Evolutionary conservation across 2,113 vertebrate species (phyloP).

Genomic region (Gallinago media): DNA sequence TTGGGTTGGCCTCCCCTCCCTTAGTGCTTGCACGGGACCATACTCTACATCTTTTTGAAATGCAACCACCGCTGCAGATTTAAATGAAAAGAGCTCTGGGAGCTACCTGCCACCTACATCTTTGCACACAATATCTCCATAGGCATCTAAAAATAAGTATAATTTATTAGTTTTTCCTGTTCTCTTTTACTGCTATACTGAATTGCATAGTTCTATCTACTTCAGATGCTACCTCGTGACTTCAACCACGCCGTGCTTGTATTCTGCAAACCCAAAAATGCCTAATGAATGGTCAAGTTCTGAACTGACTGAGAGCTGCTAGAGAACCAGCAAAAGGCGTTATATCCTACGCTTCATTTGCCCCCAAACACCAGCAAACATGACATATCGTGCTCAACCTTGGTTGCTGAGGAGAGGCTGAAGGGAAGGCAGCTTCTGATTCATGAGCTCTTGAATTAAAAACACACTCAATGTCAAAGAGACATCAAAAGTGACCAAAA

Average conservation of each 20-base stretch:
- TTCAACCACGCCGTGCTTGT: not conserved
- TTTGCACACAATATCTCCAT: not conserved
- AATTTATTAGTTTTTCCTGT: slow-evolving; percentile 3
- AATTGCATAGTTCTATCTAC: slow-evolving; percentile 16
- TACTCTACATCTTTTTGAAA: slow-evolving; percentile 16
- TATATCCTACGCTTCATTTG: slow-evolving; percentile 2
- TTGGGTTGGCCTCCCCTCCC: not conserved
- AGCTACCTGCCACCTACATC: not conserved
- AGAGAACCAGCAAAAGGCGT: slow-evolving; percentile 54
- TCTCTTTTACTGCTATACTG: not conserved
- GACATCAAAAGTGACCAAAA: not conserved
- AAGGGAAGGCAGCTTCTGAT: not conserved
- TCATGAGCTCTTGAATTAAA: not conserved
- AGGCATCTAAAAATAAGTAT: slow-evolving; percentile 32
- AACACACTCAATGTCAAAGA: not conserved
- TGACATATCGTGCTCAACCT: not conserved
- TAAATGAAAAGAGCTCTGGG: not conserved
- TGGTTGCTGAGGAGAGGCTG: slow-evolving; percentile 20
- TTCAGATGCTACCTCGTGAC: not conserved
- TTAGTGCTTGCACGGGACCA: not conserved
- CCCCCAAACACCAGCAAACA: not conserved
- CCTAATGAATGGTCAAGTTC: not conserved
- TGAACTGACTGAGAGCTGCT: not conserved
- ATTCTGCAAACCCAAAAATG: slow-evolving; percentile 47
- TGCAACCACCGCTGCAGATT: not conserved